Evolutionary conservation across 37 sponge, comb jelly and placozoan species (phyloP).

Genomic region (Cladorhizidae sp.): DNA sequence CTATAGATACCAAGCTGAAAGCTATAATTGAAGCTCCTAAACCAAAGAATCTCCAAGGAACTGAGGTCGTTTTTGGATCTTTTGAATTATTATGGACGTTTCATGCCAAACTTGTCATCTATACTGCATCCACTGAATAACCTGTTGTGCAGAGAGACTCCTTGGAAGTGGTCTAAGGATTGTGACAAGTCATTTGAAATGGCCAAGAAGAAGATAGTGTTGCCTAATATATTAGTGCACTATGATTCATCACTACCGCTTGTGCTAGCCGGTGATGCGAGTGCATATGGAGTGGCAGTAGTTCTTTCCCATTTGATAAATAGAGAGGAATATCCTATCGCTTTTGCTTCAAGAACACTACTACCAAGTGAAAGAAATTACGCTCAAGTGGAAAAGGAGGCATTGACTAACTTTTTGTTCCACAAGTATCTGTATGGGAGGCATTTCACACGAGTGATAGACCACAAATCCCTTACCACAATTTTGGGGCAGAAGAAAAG

Average conservation of each 20-base stretch:
- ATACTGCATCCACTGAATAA: slow-evolving; percentile 8
- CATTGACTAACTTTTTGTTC: slow-evolving; percentile 7
- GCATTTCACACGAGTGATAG: neutral
- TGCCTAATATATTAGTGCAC: slow-evolving; percentile 15
- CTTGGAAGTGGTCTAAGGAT: slow-evolving; percentile 22
- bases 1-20: too few relatives aligned
- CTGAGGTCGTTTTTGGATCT: slow-evolving; percentile 25
- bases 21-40: slow-evolving; percentile 24
- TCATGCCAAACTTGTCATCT: slow-evolving; percentile 20
- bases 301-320: slow-evolving; percentile 1
- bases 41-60: slow-evolving; percentile 24
- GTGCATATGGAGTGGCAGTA: slow-evolving; percentile 27
- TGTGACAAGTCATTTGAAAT: neutral
- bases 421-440: slow-evolving; percentile 30
- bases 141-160: neutral
- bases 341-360: slow-evolving; percentile 15
- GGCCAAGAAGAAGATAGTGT: neutral
- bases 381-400: slow-evolving; percentile 34
- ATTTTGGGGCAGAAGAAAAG: slow-evolving; percentile 13
- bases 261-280: slow-evolving; percentile 18
- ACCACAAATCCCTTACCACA: slow-evolving; percentile 31
- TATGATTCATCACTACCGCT: slow-evolving; percentile 27
- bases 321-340: slow-evolving; percentile 14
- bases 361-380: slow-evolving; percentile 11
- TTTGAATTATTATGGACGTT: slow-evolving; percentile 41